These are phyloP conservation scores for Heteromyza rotundicornis DNA, from an alignment of 2,888 invertebrate species.

Conservation along the genomic window DNA sequence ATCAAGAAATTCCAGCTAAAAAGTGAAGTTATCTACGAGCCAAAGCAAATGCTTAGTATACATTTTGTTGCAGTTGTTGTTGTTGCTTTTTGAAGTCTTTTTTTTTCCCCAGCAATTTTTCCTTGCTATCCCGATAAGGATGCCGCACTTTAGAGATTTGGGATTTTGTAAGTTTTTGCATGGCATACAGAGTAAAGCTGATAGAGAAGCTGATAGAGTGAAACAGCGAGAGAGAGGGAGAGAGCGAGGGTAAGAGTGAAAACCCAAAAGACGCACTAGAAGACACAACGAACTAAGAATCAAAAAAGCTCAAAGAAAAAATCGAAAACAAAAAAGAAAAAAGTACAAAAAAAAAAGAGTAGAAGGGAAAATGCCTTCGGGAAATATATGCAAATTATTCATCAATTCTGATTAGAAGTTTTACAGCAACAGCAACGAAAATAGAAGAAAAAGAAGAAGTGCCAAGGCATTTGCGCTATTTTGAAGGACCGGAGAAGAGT, in stretches of 20 bases:
- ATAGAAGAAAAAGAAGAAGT: constrained; percentile 20
- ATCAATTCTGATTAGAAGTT: constrained; percentile 60
- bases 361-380: constrained; percentile 34
- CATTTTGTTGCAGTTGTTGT: too few species aligned
- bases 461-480: too few species aligned
- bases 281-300: constrained; percentile 7
- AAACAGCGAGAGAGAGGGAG: not conserved
- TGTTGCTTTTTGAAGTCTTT: too few species aligned
- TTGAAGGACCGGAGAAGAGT: constrained; percentile 21
- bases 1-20: not conserved
- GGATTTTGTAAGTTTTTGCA: constrained; percentile 52
- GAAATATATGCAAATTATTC: constrained; percentile 60
- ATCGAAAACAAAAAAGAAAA: constrained; percentile 42
- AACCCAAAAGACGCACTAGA: constrained; percentile 15
- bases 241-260: constrained; percentile 16
- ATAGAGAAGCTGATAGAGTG: not conserved
- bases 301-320: constrained; percentile 22
- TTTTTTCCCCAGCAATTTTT: too few species aligned
- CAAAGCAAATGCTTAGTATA: not conserved
- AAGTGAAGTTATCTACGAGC: not conserved
- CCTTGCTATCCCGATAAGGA: constrained; percentile 27
- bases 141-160: constrained; percentile 50
- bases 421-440: constrained; percentile 21
- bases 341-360: constrained; percentile 38
- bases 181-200: constrained; percentile 35